Conservation (phyloP, 2,888 invertebrate genomes). For the Diaprepes abbreviatus region DNA sequence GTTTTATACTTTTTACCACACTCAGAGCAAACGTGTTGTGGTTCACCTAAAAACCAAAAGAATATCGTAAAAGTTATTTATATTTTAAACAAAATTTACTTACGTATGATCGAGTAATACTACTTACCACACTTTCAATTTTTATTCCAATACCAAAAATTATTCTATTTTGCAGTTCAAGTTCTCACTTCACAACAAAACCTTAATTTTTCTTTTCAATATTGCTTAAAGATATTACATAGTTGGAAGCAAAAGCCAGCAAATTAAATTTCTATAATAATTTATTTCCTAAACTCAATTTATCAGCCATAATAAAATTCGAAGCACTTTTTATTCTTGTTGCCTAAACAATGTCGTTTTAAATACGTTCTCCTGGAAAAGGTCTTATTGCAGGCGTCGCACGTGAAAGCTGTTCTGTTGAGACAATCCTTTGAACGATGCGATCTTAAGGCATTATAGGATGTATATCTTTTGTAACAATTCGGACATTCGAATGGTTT, state of each 20-base stretch:
- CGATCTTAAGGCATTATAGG: slow-evolving; percentile 46
- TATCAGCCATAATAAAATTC: slow-evolving; percentile 23
- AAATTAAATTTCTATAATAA: too few species aligned
- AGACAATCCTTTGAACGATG: slow-evolving; percentile 50
- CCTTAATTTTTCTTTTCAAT: too few species aligned
- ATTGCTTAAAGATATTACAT: too few species aligned
- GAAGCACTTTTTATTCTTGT: slow-evolving; percentile 21
- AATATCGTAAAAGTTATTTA: background rate
- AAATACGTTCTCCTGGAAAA: slow-evolving; percentile 51
- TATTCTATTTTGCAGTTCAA: too few species aligned
- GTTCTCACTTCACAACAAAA: too few species aligned
- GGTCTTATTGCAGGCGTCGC: slow-evolving; percentile 46
- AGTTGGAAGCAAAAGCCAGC: too few species aligned
- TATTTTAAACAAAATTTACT: too few species aligned
- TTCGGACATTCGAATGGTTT: slow-evolving; percentile 39
- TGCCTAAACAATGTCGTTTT: slow-evolving; percentile 36
- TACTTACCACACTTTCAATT: too few species aligned
- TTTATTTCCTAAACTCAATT: background rate
- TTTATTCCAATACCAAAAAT: too few species aligned
- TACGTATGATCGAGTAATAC: too few species aligned
- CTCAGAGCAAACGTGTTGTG: slow-evolving; percentile 7
- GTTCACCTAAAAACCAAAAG: background rate
- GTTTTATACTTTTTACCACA: slow-evolving; percentile 46
- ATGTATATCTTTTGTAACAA: slow-evolving; percentile 52
- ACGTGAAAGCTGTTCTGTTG: slow-evolving; percentile 47